Percentiles rank a stretch among this genome's conserved stretches.
Evolutionary conservation across 2,113 vertebrate genomes (phyloP).

Genomic region (Hemiprocne comata): DNA sequence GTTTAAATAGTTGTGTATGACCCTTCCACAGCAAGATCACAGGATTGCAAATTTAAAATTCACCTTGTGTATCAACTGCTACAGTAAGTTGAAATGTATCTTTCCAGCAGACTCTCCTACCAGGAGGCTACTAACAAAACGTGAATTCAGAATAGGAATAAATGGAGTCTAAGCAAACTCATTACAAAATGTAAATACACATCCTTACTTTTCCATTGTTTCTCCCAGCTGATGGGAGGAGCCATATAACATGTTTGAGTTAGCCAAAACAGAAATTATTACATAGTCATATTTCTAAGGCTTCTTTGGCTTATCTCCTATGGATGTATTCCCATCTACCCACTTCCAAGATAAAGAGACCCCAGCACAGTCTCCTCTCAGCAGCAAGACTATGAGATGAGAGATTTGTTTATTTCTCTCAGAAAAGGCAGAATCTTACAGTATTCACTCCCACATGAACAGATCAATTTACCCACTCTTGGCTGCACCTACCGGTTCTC

Average conservation of each 20-base stretch:
- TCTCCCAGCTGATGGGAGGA: neutral
- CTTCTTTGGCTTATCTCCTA: neutral
- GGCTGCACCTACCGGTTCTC: neutral
- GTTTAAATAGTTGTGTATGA: neutral
- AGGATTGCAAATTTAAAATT: neutral
- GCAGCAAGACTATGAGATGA: neutral
- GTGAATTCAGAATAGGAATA: neutral
- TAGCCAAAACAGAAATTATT: constrained; percentile 3
- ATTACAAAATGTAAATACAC: neutral
- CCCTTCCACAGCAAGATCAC: neutral
- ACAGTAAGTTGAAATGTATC: neutral
- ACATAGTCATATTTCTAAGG: neutral
- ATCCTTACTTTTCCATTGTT: neutral
- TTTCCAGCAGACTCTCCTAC: neutral
- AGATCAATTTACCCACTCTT: neutral
- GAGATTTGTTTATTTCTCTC: neutral
- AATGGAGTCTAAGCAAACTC: neutral
- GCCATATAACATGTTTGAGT: neutral
- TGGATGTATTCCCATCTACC: neutral
- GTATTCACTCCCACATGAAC: neutral
- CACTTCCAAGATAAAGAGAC: neutral
- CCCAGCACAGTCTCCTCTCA: neutral
- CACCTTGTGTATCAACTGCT: neutral
- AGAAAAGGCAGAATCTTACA: neutral
- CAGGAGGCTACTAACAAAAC: neutral